phyloP scores from a whole-genome alignment of 2,888 invertebrate species.

The Acleris emargana region DNA sequence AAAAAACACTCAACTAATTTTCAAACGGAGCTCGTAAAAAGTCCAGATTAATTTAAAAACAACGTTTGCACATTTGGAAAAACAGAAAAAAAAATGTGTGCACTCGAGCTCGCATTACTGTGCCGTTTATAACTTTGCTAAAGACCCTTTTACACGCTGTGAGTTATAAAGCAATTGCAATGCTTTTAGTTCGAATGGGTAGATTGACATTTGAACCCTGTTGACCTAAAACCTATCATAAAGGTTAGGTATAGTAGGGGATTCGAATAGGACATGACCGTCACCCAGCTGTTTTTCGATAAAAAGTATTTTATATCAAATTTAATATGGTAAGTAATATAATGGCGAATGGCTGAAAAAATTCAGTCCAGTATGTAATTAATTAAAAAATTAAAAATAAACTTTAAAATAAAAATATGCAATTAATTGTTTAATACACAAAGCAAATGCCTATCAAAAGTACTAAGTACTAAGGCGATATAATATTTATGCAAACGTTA shows the following conservation, averaged over 20 bases:
- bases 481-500: no score
- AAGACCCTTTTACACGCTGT: constrained; percentile 27
- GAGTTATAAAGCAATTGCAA: constrained; percentile 32
- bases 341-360: no score
- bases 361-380: no score
- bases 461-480: no score
- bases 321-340: no score
- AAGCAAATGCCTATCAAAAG: no score
- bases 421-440: no score
- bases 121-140: constrained; percentile 21
- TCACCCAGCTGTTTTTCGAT: no score
- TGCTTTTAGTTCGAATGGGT: constrained; percentile 33
- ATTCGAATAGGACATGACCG: no score
- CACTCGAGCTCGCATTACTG: not conserved
- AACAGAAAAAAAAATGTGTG: constrained; percentile 6
- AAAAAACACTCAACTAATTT: constrained; percentile 5
- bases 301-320: no score
- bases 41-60: constrained; percentile 7
- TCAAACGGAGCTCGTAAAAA: constrained; percentile 1
- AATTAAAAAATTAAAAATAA: no score
- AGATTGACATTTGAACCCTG: constrained; percentile 30
- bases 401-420: no score
- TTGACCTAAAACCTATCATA: constrained; percentile 24
- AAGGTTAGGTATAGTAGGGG: not conserved
- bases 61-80: not conserved